Evolutionary conservation across 2,113 vertebrate genomes (phyloP), one percentile per base, ranked within the genome.

Genomic region (Zingel zingel): DNA sequence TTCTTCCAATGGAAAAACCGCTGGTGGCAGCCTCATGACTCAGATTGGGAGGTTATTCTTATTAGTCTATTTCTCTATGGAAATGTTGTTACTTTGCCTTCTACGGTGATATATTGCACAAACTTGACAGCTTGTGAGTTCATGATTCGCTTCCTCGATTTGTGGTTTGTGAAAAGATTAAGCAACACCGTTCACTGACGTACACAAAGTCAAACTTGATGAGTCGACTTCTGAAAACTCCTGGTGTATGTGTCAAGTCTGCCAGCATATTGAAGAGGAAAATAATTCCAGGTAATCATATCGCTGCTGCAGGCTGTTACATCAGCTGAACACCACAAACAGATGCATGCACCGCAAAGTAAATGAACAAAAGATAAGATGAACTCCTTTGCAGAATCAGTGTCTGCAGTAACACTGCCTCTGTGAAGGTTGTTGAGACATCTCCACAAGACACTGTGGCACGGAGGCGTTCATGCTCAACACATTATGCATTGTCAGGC

Each of bases 151-250:
- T 86, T 93, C 88, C 90, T 63, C 36, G 47, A 65, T 64, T 87
- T 93, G 94, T 83, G 93, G 93, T 95, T 93, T 90, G 57, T 80
- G 74, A 86, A 72, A 79, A 9, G 64, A 87, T 94, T 94, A 86
- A 86, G 93, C 90, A 95, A 95, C 66, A 39, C 3, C 3, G 23
- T 64, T 90, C 91, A 89, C 23, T 96, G 94, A 96, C 94, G 94
- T 90, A 91, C 62, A 62, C 18, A 10, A 79, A 53, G 30, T 75
- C 66, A 59, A 90, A 84, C 21, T 82, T 81, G 79, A 92, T 93
- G 93, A 95, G 87, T 90, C 66, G n/a, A 27, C 79, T 90, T 86
- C 69, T 91, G 80, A 91, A 90, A 93, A 91, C 45, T 72, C 19
- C 45, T 73, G 51, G 33, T n/a, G 18, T 14, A 23, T 79, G 84